Percentiles rank a stretch among this genome's conserved stretches.
These are phyloP conservation scores for Brachyptera putata DNA, from an alignment of 2,888 invertebrate genomes.

Conservation along the genomic window DNA sequence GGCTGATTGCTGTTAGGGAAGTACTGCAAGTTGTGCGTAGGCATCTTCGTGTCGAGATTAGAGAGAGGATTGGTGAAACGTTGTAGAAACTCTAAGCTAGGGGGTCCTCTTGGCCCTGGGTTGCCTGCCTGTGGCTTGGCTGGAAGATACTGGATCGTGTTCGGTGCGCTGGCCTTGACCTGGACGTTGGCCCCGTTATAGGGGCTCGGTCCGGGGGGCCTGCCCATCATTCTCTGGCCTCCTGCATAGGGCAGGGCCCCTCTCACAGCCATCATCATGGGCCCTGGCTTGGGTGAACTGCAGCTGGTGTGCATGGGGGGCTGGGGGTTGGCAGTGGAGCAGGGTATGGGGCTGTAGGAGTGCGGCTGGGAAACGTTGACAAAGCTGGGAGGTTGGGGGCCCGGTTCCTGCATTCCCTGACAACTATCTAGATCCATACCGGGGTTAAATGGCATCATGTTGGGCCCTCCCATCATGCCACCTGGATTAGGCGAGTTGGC, in stretches of 20 bases:
- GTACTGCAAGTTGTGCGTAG: constrained; percentile 66
- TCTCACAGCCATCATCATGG: constrained; percentile 41
- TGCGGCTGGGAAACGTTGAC: constrained; percentile 36
- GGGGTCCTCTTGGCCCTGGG: constrained; percentile 71
- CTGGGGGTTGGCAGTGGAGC: constrained; percentile 27
- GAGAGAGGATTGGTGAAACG: constrained; percentile 81
- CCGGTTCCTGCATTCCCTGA: constrained; percentile 35
- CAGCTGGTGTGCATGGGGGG: constrained; percentile 35
- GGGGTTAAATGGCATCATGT: constrained; percentile 53
- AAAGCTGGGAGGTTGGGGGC: constrained; percentile 36
- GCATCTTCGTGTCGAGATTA: constrained; percentile 65
- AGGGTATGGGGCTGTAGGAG: constrained; percentile 32
- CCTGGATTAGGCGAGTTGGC: constrained; percentile 53
- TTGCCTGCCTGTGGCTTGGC: constrained; percentile 82
- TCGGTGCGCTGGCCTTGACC: constrained; percentile 94
- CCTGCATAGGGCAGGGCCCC: constrained; percentile 51
- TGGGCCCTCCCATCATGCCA: constrained; percentile 26
- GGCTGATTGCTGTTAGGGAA: constrained; percentile 60
- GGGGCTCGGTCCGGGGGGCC: constrained; percentile 53
- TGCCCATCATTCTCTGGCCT: constrained; percentile 58
- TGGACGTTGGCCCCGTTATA: constrained; percentile 74
- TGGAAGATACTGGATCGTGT: constrained; percentile 96
- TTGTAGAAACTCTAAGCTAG: constrained; percentile 84
- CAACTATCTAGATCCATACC: constrained; percentile 45
- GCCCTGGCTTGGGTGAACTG: constrained; percentile 37